Conservation (phyloP, 2,797 vertebrate species). For the Anniella stebbinsi region DNA sequence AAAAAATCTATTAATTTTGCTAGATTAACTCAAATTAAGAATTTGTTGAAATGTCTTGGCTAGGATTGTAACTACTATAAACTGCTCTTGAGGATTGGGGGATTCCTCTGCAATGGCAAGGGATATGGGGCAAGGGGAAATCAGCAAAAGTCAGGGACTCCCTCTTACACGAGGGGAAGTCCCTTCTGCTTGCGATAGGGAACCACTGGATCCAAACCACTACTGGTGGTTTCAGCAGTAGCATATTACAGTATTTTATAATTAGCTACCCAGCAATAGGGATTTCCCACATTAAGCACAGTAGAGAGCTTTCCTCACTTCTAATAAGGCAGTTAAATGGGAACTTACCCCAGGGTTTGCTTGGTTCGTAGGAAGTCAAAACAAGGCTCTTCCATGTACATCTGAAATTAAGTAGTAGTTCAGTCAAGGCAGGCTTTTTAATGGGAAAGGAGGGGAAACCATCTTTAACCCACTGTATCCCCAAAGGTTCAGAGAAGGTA, state of each 20-base stretch:
- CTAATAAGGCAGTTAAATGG: accelerated
- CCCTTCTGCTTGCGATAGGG: neutral
- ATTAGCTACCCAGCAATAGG: neutral
- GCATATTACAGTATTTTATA: accelerated
- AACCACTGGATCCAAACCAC: neutral
- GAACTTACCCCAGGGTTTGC: constrained; percentile 91
- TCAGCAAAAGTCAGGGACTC: neutral
- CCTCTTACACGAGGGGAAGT: neutral
- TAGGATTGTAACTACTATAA: neutral
- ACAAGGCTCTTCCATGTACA: constrained; percentile 99
- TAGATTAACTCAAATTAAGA: neutral
- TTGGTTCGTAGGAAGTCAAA: constrained; percentile 97
- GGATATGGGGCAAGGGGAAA: neutral
- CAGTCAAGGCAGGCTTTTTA: constrained; percentile 8
- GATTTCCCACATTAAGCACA: neutral
- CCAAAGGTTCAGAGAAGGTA: neutral
- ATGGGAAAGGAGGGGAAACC: neutral
- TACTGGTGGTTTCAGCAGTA: neutral
- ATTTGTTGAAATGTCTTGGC: accelerated
- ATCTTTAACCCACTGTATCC: neutral
- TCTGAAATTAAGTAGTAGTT: constrained; percentile 79
- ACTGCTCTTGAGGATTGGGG: neutral
- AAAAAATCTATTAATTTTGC: neutral
- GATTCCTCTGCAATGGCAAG: neutral
- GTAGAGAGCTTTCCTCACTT: neutral